Evolutionary conservation across 2,888 invertebrate genomes (phyloP), one percentile per base, ranked within the genome.

Genomic region (Ectemnius lituratus): DNA sequence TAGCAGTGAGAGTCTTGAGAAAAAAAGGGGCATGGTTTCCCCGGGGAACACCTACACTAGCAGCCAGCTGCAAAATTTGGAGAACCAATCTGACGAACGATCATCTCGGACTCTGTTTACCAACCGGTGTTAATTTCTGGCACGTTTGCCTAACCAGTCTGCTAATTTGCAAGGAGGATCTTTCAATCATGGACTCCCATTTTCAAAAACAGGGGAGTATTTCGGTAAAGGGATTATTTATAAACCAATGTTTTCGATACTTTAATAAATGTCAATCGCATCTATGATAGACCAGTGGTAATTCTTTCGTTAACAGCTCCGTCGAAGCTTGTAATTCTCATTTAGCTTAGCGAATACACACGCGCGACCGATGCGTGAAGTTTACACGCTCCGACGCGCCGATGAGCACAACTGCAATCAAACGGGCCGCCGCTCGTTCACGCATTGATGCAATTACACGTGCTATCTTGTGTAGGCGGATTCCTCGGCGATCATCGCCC

Each of bases 321-420:
- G 16, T 71, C 52, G 49, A 20, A 37, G 18, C 61, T 58, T 59
- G 67, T 62, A 73, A 74, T 67, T 59, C 66, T 73, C 58, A 47
- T 47, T 37, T 37, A 37, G 37, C 37, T 8, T 11, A 37, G 37
- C 37, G 11, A 11, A 6, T 37, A 37, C 1, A 69, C 62, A 8
- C 49, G 74, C 14, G 61, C 52, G 56, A n/a, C n/a, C 67, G 64
- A 66, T 27, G 64, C 66, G 67, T 37, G 27, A 76, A 73, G 74
- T 79, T 86, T 86, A 86, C 82, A 86, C 80, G 86, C 79, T 82
- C 76, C 77, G 84, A 75, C 80, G 85, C 85, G 78, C 75, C 72
- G 66, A 69, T 76, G 65, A 81, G 69, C 75, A 45, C 62, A 65
- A 71, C 58, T 72, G 68, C 74, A 72, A 81, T 82, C 73, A 84